Evolutionary conservation across 2,888 invertebrate species (phyloP).

Genomic region (Chrysodeixis includens): DNA sequence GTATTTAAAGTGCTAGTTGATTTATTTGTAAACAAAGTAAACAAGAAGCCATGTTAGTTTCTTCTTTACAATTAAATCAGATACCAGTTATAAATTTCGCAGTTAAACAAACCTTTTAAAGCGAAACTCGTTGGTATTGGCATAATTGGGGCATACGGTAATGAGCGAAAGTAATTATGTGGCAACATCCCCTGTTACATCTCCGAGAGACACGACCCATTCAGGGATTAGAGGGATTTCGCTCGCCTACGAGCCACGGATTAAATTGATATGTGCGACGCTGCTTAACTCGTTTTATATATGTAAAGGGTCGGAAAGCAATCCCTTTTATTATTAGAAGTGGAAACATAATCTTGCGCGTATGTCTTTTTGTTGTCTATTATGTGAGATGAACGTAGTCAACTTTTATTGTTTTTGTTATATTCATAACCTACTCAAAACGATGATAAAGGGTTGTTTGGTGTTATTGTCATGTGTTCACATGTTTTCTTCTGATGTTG

Average conservation of each 20-base stretch:
- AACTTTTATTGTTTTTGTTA: conserved; percentile 74
- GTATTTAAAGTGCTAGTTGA: too few relatives aligned
- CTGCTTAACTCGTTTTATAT: conserved; percentile 82
- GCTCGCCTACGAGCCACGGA: conserved; percentile 77
- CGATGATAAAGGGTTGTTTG: conserved; percentile 62
- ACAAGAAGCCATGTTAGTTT: too few relatives aligned
- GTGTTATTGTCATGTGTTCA: conserved; percentile 50
- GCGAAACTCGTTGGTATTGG: conserved; percentile 50
- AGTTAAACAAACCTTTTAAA: conserved; percentile 38
- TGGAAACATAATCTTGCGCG: conserved; percentile 80
- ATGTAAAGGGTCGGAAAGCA: conserved; percentile 83
- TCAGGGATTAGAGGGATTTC: conserved; percentile 83
- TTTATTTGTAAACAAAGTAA: too few relatives aligned
- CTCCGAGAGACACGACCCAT: conserved; percentile 76
- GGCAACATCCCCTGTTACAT: conserved; percentile 81
- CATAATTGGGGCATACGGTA: conserved; percentile 65
- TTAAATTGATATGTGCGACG: conserved; percentile 87
- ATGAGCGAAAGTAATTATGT: conserved; percentile 83
- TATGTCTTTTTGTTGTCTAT: conserved; percentile 81
- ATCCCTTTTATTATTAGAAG: conserved; percentile 85
- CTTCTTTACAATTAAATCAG: neutral
- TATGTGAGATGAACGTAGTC: conserved; percentile 72
- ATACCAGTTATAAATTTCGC: conserved; percentile 4
- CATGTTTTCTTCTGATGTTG: conserved; percentile 21
- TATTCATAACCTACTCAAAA: conserved; percentile 70